A percentile compares a stretch with the other conserved stretches of the same genome.
phyloP scores from a whole-genome alignment of 2,888 invertebrate genomes.

The Tenthredo mesomela region DNA sequence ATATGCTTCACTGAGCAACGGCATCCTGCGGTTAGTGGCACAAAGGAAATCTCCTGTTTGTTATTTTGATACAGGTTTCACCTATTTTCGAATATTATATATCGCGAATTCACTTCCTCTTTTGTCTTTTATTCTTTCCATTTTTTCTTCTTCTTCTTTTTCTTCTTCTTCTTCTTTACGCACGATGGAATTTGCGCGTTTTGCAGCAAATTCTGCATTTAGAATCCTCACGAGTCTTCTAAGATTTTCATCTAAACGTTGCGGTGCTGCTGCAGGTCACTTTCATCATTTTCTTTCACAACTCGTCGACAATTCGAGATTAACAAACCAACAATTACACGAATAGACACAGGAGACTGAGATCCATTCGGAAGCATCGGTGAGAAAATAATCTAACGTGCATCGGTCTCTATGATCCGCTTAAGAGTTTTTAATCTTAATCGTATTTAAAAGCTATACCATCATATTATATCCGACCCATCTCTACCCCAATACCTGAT shows the following conservation, averaged over 20 bases:
- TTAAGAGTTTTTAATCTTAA: conserved; percentile 64
- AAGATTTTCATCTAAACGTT: not conserved
- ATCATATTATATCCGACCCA: conserved; percentile 47
- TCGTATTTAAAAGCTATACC: conserved; percentile 67
- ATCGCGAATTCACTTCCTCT: not conserved
- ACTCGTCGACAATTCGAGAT: not conserved
- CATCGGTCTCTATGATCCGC: conserved; percentile 64
- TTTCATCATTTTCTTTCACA: not conserved
- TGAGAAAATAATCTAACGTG: not conserved
- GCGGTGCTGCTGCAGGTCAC: not conserved
- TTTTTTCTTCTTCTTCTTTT: not conserved
- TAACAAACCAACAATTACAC: not conserved
- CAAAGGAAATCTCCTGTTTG: conserved; percentile 32
- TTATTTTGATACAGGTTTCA: conserved; percentile 41
- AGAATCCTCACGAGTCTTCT: not conserved
- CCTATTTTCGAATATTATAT: not conserved
- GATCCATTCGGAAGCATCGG: conserved; percentile 24
- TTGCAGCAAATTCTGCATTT: not conserved
- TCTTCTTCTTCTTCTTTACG: not conserved
- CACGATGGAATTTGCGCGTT: not conserved
- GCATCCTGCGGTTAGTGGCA: conserved; percentile 36
- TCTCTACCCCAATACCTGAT: conserved; percentile 24
- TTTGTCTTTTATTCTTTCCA: not conserved
- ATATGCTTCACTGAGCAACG: conserved; percentile 8
- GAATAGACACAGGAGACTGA: no score